phyloP scores from a whole-genome alignment of 1,140 invertebrate genomes.

The Manduca sexta region DNA sequence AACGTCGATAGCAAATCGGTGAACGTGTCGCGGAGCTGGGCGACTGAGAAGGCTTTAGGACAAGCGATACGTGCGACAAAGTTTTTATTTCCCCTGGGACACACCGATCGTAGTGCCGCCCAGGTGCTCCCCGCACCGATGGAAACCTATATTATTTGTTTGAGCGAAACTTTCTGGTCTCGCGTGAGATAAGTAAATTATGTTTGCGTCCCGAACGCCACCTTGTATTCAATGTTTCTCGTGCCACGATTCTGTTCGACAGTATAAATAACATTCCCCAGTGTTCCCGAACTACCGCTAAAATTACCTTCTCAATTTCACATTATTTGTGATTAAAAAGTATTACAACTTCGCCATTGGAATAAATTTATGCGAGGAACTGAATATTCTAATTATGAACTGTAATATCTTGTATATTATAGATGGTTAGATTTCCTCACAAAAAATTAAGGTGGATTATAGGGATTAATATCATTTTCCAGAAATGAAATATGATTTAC shows the following conservation, averaged over 20 bases:
- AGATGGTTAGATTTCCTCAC: too few species aligned
- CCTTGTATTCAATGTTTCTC: conserved; percentile 42
- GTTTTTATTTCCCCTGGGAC: conserved; percentile 71
- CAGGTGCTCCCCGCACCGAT: conserved; percentile 61
- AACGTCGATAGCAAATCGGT: conserved; percentile 55
- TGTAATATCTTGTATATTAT: too few species aligned
- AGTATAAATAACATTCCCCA: not conserved
- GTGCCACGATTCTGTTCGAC: conserved; percentile 9
- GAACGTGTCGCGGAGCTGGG: conserved; percentile 43
- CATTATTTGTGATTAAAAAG: too few species aligned
- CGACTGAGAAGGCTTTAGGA: conserved; percentile 65
- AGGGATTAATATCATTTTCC: too few species aligned
- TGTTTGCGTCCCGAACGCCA: conserved; percentile 51
- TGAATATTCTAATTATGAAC: too few species aligned
- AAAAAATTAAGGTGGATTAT: too few species aligned
- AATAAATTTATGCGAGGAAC: too few species aligned
- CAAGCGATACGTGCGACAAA: conserved; percentile 70
- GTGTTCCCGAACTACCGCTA: not conserved
- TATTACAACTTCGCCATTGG: too few species aligned
- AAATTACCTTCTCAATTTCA: not conserved
- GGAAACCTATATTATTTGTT: conserved; percentile 72
- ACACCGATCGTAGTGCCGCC: conserved; percentile 66
- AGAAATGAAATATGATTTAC: too few species aligned
- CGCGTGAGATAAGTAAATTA: conserved; percentile 69
- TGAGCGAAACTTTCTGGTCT: conserved; percentile 69